These are phyloP conservation scores for Chrysomallon squamiferum DNA, from an alignment of 1,140 invertebrate genomes.

Conservation along the genomic window DNA sequence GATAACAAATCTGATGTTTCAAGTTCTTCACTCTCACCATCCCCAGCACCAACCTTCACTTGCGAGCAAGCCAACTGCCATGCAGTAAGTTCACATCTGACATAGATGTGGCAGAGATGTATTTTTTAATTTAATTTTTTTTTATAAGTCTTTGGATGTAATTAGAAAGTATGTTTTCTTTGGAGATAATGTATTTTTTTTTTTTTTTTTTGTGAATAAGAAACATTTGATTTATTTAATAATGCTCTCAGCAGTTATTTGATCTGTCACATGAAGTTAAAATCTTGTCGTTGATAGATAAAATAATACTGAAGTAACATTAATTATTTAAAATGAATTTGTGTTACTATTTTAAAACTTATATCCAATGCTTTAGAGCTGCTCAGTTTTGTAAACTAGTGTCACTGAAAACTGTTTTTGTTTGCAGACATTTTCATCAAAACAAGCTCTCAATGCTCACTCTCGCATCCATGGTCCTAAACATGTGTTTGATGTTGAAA, in stretches of 20 bases:
- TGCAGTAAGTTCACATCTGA: conserved; percentile 68
- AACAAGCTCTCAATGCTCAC: conserved; percentile 79
- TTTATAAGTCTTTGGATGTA: neutral
- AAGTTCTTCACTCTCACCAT: conserved; percentile 16
- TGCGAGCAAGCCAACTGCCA: conserved; percentile 75
- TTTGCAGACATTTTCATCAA: conserved; percentile 80
- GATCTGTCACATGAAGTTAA: too few relatives aligned
- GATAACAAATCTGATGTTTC: conserved; percentile 6
- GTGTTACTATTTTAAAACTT: too few relatives aligned
- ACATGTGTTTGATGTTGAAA: conserved; percentile 10
- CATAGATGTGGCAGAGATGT: neutral
- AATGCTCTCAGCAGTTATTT: too few relatives aligned
- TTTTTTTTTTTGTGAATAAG: neutral
- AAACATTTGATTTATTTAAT: neutral
- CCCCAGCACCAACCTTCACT: conserved; percentile 63
- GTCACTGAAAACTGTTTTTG: too few relatives aligned
- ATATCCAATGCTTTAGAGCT: too few relatives aligned
- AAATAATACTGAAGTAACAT: too few relatives aligned
- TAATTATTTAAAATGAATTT: too few relatives aligned
- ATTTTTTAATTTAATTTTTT: neutral
- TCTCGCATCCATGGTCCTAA: conserved; percentile 70
- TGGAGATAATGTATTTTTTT: neutral
- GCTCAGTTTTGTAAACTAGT: too few relatives aligned
- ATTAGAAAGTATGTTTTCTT: neutral
- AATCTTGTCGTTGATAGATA: too few relatives aligned